Conservation (phyloP, 2,888 invertebrate genomes). For the Xestoiulus laeticollis region DNA sequence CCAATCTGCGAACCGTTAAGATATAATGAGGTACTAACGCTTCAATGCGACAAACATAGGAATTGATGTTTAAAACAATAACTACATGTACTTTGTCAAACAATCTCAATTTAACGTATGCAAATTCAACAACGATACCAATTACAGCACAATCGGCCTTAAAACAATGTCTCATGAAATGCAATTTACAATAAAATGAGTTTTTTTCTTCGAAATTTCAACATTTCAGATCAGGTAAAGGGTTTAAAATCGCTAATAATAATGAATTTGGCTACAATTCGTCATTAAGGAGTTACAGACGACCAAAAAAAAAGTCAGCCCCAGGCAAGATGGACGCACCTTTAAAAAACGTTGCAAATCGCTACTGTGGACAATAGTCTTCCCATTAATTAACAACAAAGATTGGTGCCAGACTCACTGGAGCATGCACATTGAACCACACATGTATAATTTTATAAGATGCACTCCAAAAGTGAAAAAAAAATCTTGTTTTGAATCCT, state of each 20-base stretch:
- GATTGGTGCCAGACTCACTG: neutral
- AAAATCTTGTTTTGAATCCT: slow-evolving; percentile 17
- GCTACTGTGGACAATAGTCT: neutral
- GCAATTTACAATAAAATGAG: too few relatives aligned
- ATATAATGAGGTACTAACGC: neutral
- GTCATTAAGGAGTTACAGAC: too few relatives aligned
- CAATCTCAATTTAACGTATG: too few relatives aligned
- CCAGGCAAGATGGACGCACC: neutral
- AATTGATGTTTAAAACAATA: neutral
- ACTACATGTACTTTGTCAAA: neutral
- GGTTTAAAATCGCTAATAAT: neutral
- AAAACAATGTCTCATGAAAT: too few relatives aligned
- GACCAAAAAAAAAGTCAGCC: neutral
- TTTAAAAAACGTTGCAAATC: neutral
- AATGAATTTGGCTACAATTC: too few relatives aligned
- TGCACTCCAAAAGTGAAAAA: neutral
- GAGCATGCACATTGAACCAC: neutral
- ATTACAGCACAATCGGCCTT: too few relatives aligned
- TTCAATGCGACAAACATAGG: neutral
- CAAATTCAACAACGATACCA: too few relatives aligned
- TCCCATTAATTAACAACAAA: neutral
- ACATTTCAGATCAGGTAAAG: neutral
- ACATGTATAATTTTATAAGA: slow-evolving; percentile 6
- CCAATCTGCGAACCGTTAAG: neutral
- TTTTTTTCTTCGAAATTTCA: neutral